Conservation (phyloP, 2,113 vertebrate species). For the Scolopax mira region DNA sequence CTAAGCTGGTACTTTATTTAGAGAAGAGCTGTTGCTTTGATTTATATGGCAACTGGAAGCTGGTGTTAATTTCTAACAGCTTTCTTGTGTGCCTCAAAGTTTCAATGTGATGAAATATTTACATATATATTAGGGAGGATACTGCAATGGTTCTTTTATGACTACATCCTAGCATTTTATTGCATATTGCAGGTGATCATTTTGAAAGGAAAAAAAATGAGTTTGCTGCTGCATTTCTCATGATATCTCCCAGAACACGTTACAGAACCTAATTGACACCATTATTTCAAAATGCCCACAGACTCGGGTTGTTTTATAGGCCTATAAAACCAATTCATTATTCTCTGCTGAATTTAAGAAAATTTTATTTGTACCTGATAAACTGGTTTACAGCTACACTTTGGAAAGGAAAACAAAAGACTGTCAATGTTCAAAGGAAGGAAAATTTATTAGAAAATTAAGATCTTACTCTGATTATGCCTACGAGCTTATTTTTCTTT, state of each 20-base stretch:
- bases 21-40: slow-evolving; percentile 30
- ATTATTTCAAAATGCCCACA: slow-evolving; percentile 47
- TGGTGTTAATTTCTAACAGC: slow-evolving; percentile 47
- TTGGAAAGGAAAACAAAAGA: neutral
- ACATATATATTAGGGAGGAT: slow-evolving; percentile 61
- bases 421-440: neutral
- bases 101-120: slow-evolving; percentile 58
- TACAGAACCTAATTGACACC: slow-evolving; percentile 39
- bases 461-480: neutral
- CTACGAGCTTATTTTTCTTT: neutral
- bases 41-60: slow-evolving; percentile 39
- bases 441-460: neutral
- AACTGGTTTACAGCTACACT: neutral
- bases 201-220: slow-evolving; percentile 38
- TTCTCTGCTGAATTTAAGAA: slow-evolving; percentile 23
- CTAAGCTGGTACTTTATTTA: slow-evolving; percentile 15
- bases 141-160: slow-evolving; percentile 35
- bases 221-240: neutral
- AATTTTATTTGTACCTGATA: slow-evolving; percentile 12
- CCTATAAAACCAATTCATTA: slow-evolving; percentile 45
- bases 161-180: slow-evolving; percentile 36
- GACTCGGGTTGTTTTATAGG: slow-evolving; percentile 31
- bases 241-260: neutral
- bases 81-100: neutral
- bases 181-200: slow-evolving; percentile 44